These are phyloP conservation scores for Erannis defoliaria DNA, from an alignment of 2,888 invertebrate species.

Conservation along the genomic window DNA sequence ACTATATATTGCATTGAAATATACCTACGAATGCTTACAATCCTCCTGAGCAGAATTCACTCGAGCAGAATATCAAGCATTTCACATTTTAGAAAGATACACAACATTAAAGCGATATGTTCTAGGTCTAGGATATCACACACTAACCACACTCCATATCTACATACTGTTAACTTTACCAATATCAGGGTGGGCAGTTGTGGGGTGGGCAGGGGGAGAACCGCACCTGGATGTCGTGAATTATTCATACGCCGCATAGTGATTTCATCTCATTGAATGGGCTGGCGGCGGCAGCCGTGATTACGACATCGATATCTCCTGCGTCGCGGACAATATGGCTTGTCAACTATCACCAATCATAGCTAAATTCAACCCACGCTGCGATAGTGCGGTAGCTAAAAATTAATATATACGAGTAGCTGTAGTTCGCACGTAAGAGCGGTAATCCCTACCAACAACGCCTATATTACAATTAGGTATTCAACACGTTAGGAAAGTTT, in stretches of 20 bases:
- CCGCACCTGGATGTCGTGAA: constrained; percentile 71
- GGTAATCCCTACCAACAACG: too few relatives aligned
- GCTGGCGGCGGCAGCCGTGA: constrained; percentile 73
- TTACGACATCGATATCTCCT: constrained; percentile 83
- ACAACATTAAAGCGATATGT: neutral
- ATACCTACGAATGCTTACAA: too few relatives aligned
- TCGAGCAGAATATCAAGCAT: neutral
- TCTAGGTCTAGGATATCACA: constrained; percentile 9
- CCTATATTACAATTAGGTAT: too few relatives aligned
- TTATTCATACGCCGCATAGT: constrained; percentile 85
- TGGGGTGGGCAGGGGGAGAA: constrained; percentile 56
- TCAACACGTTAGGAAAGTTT: too few relatives aligned
- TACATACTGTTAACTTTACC: constrained; percentile 64
- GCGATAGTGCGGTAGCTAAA: constrained; percentile 21
- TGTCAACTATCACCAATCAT: constrained; percentile 63
- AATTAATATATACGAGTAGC: constrained; percentile 5
- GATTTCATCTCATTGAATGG: constrained; percentile 86
- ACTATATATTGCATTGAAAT: too few relatives aligned
- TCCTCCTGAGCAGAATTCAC: too few relatives aligned
- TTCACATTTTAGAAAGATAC: too few relatives aligned
- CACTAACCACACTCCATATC: constrained; percentile 21
- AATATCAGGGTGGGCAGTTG: constrained; percentile 54
- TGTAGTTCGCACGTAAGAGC: neutral
- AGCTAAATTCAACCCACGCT: constrained; percentile 28
- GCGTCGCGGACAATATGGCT: constrained; percentile 65